Base-by-base conservation (phyloP, 2,797 vertebrate genomes). In the Falco berigora region DNA sequence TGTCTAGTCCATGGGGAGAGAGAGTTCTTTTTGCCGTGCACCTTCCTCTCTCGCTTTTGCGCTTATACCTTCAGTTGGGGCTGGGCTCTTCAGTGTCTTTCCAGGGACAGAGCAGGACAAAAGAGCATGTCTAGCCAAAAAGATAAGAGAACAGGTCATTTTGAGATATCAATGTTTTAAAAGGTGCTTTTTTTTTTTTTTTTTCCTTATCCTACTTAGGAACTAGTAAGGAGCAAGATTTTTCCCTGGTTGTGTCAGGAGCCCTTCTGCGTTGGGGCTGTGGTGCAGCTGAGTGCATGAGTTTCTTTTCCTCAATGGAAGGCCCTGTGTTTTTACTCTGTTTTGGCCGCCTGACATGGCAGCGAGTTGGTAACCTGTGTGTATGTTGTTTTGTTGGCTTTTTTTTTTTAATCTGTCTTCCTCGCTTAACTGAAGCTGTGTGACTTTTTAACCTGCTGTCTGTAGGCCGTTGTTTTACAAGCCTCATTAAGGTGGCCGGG, bases 371-470 rank as follows among this genome's bases (percentile, higher is more conserved):
- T 91, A 89, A 90, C 78, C 36, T 72, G 49, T 78, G 49, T 71
- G 36, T 4, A 4, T 62, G 27, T 56, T 25, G 19, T 11, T 66
- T 82, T 0, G 0, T 19, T 28, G 8, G 47, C 36, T 38, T 11
- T 2, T 1, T 13, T 19, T 61, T 71, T 64, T 77, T 56, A 9
- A 50, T 89, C 56, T 62, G 46, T 36, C 14, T 74, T 77, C 34
- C 40, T 91, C 0, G 2, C 61, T 89, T 89, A 86, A 88, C 85
- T 80, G 94, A 52, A 68, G 75, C 68, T 92, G 46, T 40, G 84
- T 83, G 94, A 89, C 94, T 96, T 93, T 92, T 92, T 93, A 96
- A 96, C 93, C 96, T 3, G 25, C 84, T 95, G 88, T 95, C 91
- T 64, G 0, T 85, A 84, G 92, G 86, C 86, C 0, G 40, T 85